Evolutionary conservation across 2,113 vertebrate species (phyloP), one percentile per base, ranked within the genome.

Genomic region (Setophaga coronata): DNA sequence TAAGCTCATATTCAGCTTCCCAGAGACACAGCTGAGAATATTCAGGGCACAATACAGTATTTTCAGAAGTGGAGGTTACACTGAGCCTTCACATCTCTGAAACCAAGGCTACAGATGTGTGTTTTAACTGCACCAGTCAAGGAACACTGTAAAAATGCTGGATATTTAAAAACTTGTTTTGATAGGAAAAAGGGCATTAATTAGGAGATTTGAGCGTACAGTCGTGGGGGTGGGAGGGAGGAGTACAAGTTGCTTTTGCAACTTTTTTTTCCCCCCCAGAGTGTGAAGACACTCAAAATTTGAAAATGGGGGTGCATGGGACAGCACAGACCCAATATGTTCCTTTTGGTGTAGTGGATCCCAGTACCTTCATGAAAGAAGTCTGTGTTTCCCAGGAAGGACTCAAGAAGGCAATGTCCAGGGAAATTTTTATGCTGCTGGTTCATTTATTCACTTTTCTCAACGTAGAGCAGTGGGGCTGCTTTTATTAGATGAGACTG

Each of bases 11-110:
- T 13, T 82, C 82, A 36, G 87, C 71, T 94, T 96, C 82, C 93
- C 96, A 93, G 90, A 94, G 92, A 86, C 88, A 64, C 92, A 96
- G 95, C 92, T 96, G 95, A 95, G 93, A 93, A 82, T 92, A 83
- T 93, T 97, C 92, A 96, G 87, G 82, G 47, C 51, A 53, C 76
- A 93, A 51, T 53, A 74, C 15, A 10, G 84, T 95, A 19, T 93
- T 96, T 95, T 88, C 95, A 95, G 64, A 95, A 92, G 62, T 17
- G 18, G 67, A 51, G 67, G 57, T 86, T 96, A 34, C 48, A 57
- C 50, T 3, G 5, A 95, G 51, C 8, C 0, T 74, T 89, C n/a
- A 2, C 4, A 23, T 29, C n/a, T 33, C 20, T 38, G 50, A 47
- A 79, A 76, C 56, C 6, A 10, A 89, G 36, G 47, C 84, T 92